phyloP scores from a whole-genome alignment of 2,888 invertebrate genomes.

The Drosophila subquinaria region DNA sequence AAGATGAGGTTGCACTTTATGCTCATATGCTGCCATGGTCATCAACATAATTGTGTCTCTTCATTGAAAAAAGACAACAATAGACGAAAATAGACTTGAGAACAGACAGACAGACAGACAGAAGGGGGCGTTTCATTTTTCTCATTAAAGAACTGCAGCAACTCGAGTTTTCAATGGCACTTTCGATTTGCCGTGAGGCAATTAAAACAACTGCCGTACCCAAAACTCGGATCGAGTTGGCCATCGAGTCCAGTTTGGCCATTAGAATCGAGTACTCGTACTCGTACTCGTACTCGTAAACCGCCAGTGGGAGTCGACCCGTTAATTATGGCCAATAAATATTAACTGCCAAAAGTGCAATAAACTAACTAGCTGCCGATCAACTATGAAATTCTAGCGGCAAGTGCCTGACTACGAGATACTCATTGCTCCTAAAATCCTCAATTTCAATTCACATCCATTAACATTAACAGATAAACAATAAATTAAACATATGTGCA shows the following conservation, averaged over 20 bases:
- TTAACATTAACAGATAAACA: too few species aligned
- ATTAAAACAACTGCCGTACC: slow-evolving; percentile 60
- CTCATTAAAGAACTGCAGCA: not conserved
- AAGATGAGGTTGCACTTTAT: slow-evolving; percentile 64
- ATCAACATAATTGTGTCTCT: slow-evolving; percentile 24
- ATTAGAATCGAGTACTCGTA: slow-evolving; percentile 33
- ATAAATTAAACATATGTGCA: too few species aligned
- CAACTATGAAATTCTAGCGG: slow-evolving; percentile 2
- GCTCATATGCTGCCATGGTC: slow-evolving; percentile 9
- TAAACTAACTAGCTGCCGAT: slow-evolving; percentile 57
- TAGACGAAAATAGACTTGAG: not conserved
- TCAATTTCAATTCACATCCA: too few species aligned
- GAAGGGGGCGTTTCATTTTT: not conserved
- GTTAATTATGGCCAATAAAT: slow-evolving; percentile 76
- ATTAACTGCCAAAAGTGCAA: slow-evolving; percentile 78
- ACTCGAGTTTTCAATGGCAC: slow-evolving; percentile 8
- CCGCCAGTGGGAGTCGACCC: slow-evolving; percentile 23
- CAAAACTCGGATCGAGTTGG: slow-evolving; percentile 47
- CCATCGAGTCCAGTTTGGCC: slow-evolving; percentile 5
- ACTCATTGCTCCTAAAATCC: not conserved
- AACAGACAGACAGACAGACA: not conserved
- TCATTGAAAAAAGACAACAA: not conserved
- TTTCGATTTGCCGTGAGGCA: slow-evolving; percentile 35
- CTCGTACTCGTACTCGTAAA: not conserved
- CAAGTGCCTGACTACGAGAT: not conserved